A percentile compares a stretch with the other conserved stretches of the same genome.
Evolutionary conservation across 1,140 invertebrate species (phyloP).

Genomic region (Procambarus virginalis): DNA sequence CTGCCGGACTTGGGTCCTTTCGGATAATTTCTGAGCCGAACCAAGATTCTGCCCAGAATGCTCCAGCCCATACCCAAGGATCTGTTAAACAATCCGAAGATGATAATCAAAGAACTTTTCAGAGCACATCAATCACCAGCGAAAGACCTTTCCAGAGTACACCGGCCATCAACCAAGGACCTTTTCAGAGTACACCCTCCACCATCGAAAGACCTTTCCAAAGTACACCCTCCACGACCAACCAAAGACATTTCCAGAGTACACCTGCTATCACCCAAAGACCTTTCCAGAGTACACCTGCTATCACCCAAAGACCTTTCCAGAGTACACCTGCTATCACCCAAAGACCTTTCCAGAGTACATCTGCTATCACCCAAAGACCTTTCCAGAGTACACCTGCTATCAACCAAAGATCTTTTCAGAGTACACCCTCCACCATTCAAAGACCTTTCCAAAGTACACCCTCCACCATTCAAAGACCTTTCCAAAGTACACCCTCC

Average conservation of each 20-base stretch:
- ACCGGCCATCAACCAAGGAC: not conserved
- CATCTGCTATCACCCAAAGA: not conserved
- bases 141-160: not conserved
- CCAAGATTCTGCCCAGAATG: not conserved
- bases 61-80: not conserved
- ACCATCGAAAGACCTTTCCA: not conserved
- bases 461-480: not conserved
- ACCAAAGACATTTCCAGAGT: not conserved
- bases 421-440: not conserved
- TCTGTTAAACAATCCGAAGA: not conserved
- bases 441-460: not conserved
- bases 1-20: not conserved
- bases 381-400: not conserved
- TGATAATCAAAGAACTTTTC: not conserved
- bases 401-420: not conserved
- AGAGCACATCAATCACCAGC: not conserved
- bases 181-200: not conserved
- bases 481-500: not conserved
- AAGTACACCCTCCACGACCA: not conserved
- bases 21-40: not conserved
- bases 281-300: not conserved
- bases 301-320: not conserved
- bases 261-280: not conserved
- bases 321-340: not conserved
- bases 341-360: not conserved